Percentiles rank a stretch among this genome's conserved stretches.
Evolutionary conservation across 2,113 vertebrate genomes (phyloP).

Genomic region (Recurvirostra avosetta): DNA sequence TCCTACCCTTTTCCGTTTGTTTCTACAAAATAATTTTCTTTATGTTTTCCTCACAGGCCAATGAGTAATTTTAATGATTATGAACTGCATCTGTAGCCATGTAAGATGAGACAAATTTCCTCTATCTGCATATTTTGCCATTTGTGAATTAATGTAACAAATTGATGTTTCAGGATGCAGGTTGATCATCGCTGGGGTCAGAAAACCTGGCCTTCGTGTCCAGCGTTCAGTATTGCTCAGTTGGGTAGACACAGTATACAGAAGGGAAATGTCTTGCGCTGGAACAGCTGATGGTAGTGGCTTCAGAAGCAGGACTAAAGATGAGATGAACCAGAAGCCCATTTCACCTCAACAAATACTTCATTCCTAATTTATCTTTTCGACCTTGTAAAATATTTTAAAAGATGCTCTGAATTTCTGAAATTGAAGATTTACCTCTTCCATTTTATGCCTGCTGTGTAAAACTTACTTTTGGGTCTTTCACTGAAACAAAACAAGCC

Average conservation of each 20-base stretch:
- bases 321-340: neutral
- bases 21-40: slow-evolving; percentile 19
- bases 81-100: neutral
- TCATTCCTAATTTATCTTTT: neutral
- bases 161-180: neutral
- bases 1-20: neutral
- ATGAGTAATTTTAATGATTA: slow-evolving; percentile 39
- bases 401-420: neutral
- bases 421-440: neutral
- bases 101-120: neutral
- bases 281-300: neutral
- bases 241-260: neutral
- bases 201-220: neutral
- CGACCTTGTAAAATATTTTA: neutral
- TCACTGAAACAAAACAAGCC: neutral
- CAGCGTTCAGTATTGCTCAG: neutral
- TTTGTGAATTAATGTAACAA: neutral
- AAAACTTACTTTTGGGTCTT: neutral
- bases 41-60: slow-evolving; percentile 26
- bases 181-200: neutral
- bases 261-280: neutral
- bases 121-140: neutral
- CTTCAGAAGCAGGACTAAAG: neutral
- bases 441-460: neutral
- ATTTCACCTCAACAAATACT: neutral